Conservation (phyloP, 2,113 vertebrate genomes). For the Chlorocebus sabaeus region DNA sequence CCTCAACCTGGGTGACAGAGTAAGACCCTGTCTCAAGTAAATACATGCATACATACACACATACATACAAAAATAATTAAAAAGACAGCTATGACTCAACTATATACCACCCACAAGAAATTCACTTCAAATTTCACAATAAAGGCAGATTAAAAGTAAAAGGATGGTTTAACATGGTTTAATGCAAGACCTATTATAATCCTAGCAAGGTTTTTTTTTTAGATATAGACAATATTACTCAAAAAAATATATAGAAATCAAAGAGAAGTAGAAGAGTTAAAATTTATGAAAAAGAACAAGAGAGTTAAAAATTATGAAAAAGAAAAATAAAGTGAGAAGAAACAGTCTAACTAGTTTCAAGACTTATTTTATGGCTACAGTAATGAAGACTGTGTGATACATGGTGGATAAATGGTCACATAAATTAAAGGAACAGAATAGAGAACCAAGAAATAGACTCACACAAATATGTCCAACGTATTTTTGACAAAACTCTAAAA, state of each 20-base stretch:
- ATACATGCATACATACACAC: too few species aligned
- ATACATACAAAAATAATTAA: too few species aligned
- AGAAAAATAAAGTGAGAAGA: background rate
- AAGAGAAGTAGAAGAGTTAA: background rate
- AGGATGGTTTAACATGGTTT: background rate
- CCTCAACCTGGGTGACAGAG: too few species aligned
- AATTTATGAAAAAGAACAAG: background rate
- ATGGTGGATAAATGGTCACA: rapidly evolving
- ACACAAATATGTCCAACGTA: background rate
- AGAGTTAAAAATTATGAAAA: background rate
- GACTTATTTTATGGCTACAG: too few species aligned
- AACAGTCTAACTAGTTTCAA: background rate
- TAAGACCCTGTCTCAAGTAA: too few species aligned
- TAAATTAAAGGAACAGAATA: background rate
- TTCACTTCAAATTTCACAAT: background rate
- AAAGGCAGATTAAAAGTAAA: background rate
- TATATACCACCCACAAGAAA: background rate
- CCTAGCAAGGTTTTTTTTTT: background rate
- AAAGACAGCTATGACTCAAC: background rate
- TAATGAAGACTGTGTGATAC: too few species aligned
- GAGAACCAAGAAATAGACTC: background rate
- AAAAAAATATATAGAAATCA: background rate
- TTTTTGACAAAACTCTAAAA: background rate
- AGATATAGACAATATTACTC: background rate
- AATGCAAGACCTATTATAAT: background rate